Evolutionary conservation across 1,140 invertebrate species (phyloP).

Genomic region (Drosophila pandora): DNA sequence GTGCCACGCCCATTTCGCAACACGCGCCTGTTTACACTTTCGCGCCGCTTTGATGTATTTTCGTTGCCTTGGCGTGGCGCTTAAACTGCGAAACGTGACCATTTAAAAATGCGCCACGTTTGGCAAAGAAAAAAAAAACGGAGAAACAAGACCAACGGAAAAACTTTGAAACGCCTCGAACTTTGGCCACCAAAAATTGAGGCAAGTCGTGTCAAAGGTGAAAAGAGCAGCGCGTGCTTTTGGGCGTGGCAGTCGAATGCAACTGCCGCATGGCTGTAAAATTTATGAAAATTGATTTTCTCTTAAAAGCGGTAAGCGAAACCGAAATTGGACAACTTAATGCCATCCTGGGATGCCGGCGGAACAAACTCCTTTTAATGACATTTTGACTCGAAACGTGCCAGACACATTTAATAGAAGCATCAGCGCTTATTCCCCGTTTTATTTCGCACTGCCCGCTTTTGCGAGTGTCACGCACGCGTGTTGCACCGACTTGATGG

Average conservation of each 20-base stretch:
- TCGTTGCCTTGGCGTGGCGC: conserved; percentile 48
- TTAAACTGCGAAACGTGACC: conserved; percentile 80
- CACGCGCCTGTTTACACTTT: conserved; percentile 77
- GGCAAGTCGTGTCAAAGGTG: conserved; percentile 70
- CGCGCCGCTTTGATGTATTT: conserved; percentile 77
- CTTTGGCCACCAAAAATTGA: conserved; percentile 34
- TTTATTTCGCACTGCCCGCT: conserved; percentile 6
- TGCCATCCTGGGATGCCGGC: conserved; percentile 22
- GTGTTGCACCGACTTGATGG: conserved; percentile 28
- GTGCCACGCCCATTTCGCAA: conserved; percentile 44
- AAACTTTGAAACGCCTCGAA: conserved; percentile 63
- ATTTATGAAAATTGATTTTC: conserved; percentile 80
- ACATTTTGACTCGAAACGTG: conserved; percentile 71
- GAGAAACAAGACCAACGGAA: conserved; percentile 9
- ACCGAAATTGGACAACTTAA: conserved; percentile 65
- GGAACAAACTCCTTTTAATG: conserved; percentile 49
- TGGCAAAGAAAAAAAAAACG: conserved; percentile 34
- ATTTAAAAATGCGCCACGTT: conserved; percentile 80
- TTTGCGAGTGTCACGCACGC: conserved; percentile 33
- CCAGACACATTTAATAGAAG: conserved; percentile 43
- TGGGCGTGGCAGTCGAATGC: conserved; percentile 65
- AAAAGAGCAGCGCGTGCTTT: conserved; percentile 39
- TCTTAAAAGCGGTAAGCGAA: conserved; percentile 58
- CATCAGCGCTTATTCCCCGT: conserved; percentile 13
- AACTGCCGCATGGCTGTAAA: conserved; percentile 66